phyloP scores from a whole-genome alignment of 2,797 vertebrate genomes.

The Sylvilagus floridanus region DNA sequence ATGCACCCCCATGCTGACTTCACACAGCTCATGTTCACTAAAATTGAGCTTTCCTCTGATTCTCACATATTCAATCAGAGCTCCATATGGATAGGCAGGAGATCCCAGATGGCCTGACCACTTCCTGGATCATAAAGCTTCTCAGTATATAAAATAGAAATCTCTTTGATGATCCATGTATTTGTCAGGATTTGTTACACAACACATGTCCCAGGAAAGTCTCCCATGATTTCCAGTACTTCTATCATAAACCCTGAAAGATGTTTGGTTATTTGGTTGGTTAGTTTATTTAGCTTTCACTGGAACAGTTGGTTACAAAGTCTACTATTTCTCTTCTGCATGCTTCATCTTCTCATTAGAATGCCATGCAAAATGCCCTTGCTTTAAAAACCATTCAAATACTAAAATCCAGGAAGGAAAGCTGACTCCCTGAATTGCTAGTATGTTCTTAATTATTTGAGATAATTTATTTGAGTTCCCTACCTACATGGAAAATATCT shows the following conservation, averaged over 20 bases:
- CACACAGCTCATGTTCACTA: conserved; percentile 65
- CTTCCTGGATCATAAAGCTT: conserved; percentile 78
- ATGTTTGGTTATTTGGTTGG: conserved; percentile 22
- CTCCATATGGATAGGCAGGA: conserved; percentile 68
- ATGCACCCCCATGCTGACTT: conserved; percentile 57
- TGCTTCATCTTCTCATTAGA: neutral
- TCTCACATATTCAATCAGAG: conserved; percentile 69
- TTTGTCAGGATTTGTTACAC: conserved; percentile 77
- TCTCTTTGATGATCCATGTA: conserved; percentile 76
- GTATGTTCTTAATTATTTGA: conserved; percentile 16
- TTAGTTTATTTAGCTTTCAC: conserved; percentile 70
- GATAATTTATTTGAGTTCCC: conserved; percentile 10
- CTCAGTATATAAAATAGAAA: conserved; percentile 79
- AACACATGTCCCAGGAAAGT: conserved; percentile 74
- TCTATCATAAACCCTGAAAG: conserved; percentile 60
- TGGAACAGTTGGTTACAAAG: conserved; percentile 34
- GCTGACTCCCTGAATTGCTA: conserved; percentile 18
- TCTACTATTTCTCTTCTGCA: conserved; percentile 29
- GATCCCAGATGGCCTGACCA: conserved; percentile 74
- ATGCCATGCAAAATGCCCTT: neutral
- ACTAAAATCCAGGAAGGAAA: neutral
- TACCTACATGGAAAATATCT: conserved; percentile 6
- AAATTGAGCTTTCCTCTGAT: conserved; percentile 57
- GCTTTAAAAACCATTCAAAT: neutral
- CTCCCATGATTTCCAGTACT: conserved; percentile 76